These are phyloP conservation scores for Drosophila neutralis DNA, from an alignment of 2,888 invertebrate species.

Conservation along the genomic window DNA sequence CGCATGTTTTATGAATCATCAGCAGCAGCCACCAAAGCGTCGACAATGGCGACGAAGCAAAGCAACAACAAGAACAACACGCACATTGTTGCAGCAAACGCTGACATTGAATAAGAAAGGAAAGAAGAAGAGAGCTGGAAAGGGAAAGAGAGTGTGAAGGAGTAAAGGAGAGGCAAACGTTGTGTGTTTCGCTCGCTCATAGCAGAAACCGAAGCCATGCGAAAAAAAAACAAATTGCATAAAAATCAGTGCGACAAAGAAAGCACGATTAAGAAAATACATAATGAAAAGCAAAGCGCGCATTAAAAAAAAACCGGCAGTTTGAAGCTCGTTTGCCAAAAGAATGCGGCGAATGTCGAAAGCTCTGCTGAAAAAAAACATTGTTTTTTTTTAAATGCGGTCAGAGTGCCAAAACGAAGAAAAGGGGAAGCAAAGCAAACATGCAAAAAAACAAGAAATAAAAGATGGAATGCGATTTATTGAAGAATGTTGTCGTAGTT, in stretches of 20 bases:
- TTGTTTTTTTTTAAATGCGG: slow-evolving; percentile 42
- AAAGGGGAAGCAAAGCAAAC: slow-evolving; percentile 10
- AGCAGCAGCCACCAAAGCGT: slow-evolving; percentile 30
- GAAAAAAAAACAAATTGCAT: slow-evolving; percentile 58
- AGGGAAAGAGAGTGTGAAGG: neutral
- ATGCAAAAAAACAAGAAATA: neutral
- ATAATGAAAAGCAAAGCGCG: slow-evolving; percentile 33
- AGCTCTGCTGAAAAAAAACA: slow-evolving; percentile 20
- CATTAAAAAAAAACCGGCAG: slow-evolving; percentile 45
- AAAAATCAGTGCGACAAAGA: slow-evolving; percentile 74
- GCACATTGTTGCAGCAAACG: slow-evolving; percentile 60
- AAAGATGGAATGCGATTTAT: slow-evolving; percentile 4
- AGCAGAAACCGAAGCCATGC: slow-evolving; percentile 45
- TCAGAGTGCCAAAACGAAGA: slow-evolving; percentile 47
- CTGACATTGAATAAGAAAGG: slow-evolving; percentile 66
- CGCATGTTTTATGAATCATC: slow-evolving; percentile 78
- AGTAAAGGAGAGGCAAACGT: slow-evolving; percentile 5
- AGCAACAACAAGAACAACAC: slow-evolving; percentile 43
- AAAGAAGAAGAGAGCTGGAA: slow-evolving; percentile 9
- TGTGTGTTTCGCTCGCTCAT: slow-evolving; percentile 13
- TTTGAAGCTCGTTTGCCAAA: slow-evolving; percentile 36
- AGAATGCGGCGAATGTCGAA: slow-evolving; percentile 63
- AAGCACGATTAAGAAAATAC: slow-evolving; percentile 53
- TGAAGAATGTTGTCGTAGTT: slow-evolving; percentile 3
- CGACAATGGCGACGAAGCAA: slow-evolving; percentile 50